Evolutionary conservation across 1,140 invertebrate genomes (phyloP), one percentile per base, ranked within the genome.

Genomic region (Drosophila saltans): DNA sequence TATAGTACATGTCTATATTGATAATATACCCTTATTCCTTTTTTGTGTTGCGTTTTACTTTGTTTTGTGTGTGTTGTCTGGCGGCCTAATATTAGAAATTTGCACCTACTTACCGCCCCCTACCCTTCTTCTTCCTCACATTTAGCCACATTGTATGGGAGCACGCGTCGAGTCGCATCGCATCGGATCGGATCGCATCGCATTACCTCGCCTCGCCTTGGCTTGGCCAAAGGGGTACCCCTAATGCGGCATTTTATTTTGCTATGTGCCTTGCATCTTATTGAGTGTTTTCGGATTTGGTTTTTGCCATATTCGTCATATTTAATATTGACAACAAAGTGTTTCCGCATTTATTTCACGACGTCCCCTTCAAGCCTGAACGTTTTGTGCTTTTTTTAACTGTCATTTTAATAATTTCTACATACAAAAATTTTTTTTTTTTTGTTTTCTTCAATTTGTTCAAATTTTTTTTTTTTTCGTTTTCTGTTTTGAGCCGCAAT

Each of bases 221-320:
- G 16, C 64, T 62, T 26, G 59, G 48, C 7, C 36, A 16, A 16
- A 16, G 16, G 61, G 33, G 69, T 66, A 30, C 55, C 55, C 84
- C 83, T 83, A 86, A 86, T 86, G 83, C 64, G 83, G 83, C 83
- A 83, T 86, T 86, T 86, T 83, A 52, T 52, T 52, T 52, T 52
- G 45, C 45, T 62, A 86, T 86, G 82, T 85, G 82, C 78, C 73
- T 83, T 85, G 82, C 84, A 69, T 86, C 86, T 81, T 85, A 85
- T 84, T 84, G 82, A 86, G 82, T 86, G 75, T 82, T 86, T 86
- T 86, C 82, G 67, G 83, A 86, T 86, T 86, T 86, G 83, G 83
- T 88, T 88, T 86, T 86, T 88, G 83, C 83, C 83, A 86, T 88
- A 86, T 86, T 85, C 81, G 81, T 84, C 81, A 88, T 86, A 86